phyloP scores from a whole-genome alignment of 2,113 vertebrate species.

The Nyctibius bracteatus region DNA sequence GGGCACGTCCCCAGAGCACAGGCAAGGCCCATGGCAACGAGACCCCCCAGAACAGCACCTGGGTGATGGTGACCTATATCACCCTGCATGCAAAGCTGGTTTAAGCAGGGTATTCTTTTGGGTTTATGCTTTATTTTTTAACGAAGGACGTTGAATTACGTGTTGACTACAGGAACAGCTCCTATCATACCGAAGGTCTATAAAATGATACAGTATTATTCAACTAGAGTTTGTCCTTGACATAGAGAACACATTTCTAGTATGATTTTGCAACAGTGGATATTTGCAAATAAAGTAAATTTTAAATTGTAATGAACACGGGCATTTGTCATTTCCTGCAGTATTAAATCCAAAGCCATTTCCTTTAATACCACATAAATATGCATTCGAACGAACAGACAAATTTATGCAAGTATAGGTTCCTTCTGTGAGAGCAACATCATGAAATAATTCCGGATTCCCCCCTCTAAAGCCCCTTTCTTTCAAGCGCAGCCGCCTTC shows the following conservation, averaged over 20 bases:
- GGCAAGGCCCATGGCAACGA: background rate
- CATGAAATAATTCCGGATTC: background rate
- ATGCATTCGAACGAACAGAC: slow-evolving; percentile 27
- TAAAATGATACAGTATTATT: background rate
- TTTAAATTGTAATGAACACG: slow-evolving; percentile 21
- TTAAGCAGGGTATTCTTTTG: background rate
- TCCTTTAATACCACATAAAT: slow-evolving; percentile 42
- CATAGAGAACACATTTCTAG: background rate
- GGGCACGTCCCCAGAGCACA: fast-evolving
- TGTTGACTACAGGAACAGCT: background rate
- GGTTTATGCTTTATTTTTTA: fast-evolving
- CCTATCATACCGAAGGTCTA: background rate
- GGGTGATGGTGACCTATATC: background rate
- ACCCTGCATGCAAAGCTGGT: background rate
- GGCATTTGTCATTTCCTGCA: slow-evolving; percentile 33
- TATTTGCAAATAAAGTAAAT: slow-evolving; percentile 24
- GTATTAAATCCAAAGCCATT: slow-evolving; percentile 38
- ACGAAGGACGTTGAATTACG: background rate
- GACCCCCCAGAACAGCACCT: background rate
- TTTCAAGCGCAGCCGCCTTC: background rate
- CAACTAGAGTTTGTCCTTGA: background rate
- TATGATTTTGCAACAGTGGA: background rate
- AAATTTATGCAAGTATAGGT: slow-evolving; percentile 47
- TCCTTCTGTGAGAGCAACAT: background rate
- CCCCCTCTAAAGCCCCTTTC: background rate